Conservation (phyloP, 1,140 invertebrate species). For the Babylonia areolata region DNA sequence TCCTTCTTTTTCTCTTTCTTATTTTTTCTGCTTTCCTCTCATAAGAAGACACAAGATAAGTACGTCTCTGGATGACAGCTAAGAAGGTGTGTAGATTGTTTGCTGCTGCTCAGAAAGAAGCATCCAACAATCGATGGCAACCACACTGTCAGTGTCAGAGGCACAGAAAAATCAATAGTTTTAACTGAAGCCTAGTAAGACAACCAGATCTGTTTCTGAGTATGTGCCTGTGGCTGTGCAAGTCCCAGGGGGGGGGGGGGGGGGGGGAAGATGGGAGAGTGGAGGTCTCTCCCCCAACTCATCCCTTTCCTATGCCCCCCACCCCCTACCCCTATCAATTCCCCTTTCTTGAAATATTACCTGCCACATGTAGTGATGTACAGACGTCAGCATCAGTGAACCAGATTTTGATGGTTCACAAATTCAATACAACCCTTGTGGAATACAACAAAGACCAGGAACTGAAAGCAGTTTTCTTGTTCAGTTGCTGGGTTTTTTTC, state of each 20-base stretch:
- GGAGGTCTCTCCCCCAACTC: too few relatives aligned
- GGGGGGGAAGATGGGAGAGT: too few relatives aligned
- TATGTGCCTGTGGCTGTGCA: neutral
- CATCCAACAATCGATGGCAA: neutral
- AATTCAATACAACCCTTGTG: too few relatives aligned
- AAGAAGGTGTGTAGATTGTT: neutral
- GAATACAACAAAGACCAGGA: too few relatives aligned
- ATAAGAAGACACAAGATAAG: neutral
- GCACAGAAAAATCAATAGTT: neutral
- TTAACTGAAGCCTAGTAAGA: constrained; percentile 1
- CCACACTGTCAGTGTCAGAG: neutral
- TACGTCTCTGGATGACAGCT: neutral
- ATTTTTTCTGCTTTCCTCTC: neutral
- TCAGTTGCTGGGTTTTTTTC: too few relatives aligned
- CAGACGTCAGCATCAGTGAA: too few relatives aligned
- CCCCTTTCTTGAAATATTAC: neutral
- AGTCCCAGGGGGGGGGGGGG: neutral
- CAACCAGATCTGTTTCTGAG: neutral
- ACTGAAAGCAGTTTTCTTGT: too few relatives aligned
- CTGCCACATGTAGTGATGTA: too few relatives aligned
- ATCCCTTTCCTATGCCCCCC: neutral
- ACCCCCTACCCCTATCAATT: neutral
- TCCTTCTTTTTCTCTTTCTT: too few relatives aligned
- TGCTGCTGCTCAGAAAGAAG: neutral
- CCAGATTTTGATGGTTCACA: too few relatives aligned